A percentile compares a stretch with the other conserved stretches of the same genome.
These are phyloP conservation scores for Platalea minor DNA, from an alignment of 2,797 vertebrate genomes.

Conservation along the genomic window DNA sequence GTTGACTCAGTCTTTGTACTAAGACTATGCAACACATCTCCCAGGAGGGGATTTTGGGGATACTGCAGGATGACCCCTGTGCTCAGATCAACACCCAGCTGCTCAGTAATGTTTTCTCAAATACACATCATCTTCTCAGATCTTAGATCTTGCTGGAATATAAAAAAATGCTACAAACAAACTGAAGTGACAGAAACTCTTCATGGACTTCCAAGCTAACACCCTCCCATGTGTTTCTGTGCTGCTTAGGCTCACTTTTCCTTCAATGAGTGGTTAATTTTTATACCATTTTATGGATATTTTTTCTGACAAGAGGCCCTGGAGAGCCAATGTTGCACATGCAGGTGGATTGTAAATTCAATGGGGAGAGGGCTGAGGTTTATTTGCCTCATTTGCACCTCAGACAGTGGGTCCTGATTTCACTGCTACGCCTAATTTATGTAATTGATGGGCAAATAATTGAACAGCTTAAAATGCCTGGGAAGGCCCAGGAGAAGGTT, in stretches of 20 bases:
- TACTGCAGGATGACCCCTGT: neutral
- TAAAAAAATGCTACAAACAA: neutral
- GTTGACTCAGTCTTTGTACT: neutral
- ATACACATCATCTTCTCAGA: neutral
- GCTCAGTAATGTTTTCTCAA: neutral
- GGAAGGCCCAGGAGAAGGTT: constrained; percentile 32
- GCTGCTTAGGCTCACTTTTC: neutral
- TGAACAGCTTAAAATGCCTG: constrained; percentile 8
- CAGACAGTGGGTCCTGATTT: constrained; percentile 25
- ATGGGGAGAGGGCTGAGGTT: neutral
- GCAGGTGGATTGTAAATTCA: neutral
- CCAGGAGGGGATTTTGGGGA: neutral
- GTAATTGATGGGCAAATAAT: constrained; percentile 42
- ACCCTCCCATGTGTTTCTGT: neutral
- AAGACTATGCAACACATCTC: neutral
- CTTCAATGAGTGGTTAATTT: neutral
- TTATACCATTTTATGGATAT: neutral
- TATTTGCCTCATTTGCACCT: constrained; percentile 54
- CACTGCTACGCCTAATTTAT: neutral
- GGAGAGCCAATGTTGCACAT: neutral
- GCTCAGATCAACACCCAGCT: neutral
- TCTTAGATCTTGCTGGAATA: neutral
- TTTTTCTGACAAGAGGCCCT: neutral
- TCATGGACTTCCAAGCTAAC: neutral
- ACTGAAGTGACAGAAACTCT: neutral